phyloP scores from a whole-genome alignment of 1,140 invertebrate genomes.

The Drosophila suzukii region DNA sequence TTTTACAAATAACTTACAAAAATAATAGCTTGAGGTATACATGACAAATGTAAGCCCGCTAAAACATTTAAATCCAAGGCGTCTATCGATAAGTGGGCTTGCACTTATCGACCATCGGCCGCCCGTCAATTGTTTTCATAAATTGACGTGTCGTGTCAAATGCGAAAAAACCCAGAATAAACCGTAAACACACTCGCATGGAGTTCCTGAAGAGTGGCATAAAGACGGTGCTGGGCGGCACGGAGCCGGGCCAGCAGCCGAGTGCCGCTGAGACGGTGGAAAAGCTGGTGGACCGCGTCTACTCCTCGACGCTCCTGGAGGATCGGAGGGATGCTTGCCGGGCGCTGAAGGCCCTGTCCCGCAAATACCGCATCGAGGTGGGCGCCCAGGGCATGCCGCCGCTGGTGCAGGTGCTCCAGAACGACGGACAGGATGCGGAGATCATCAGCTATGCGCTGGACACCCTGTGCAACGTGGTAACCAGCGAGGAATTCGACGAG shows the following conservation, averaged over 20 bases:
- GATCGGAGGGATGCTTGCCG: slow-evolving; percentile 98
- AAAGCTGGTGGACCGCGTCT: slow-evolving; percentile 94
- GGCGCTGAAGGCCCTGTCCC: slow-evolving; percentile 96
- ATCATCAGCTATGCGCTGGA: slow-evolving; percentile 96
- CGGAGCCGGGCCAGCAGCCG: slow-evolving; percentile 89
- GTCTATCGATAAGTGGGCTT: slow-evolving; percentile 2
- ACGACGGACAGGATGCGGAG: slow-evolving; percentile 94
- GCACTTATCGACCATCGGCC: background rate
- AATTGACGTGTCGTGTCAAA: slow-evolving; percentile 12
- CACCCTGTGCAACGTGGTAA: slow-evolving; percentile 95
- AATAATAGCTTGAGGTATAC: no score
- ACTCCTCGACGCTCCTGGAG: slow-evolving; percentile 96
- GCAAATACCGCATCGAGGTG: slow-evolving; percentile 97
- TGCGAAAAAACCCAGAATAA: slow-evolving; percentile 14
- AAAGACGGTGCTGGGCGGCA: slow-evolving; percentile 94
- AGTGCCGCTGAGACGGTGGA: slow-evolving; percentile 96
- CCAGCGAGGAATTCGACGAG: slow-evolving; percentile 92
- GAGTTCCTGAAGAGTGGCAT: slow-evolving; percentile 94
- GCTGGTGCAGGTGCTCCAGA: slow-evolving; percentile 90
- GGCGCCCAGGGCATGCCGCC: slow-evolving; percentile 97
- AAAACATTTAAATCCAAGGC: background rate
- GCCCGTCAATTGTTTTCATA: slow-evolving; percentile 15
- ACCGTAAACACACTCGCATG: slow-evolving; percentile 85
- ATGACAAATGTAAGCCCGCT: background rate
- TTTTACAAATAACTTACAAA: no score